Evolutionary conservation across 2,888 invertebrate species (phyloP), one percentile per base, ranked within the genome.

Genomic region (Platynereis dumerilii): DNA sequence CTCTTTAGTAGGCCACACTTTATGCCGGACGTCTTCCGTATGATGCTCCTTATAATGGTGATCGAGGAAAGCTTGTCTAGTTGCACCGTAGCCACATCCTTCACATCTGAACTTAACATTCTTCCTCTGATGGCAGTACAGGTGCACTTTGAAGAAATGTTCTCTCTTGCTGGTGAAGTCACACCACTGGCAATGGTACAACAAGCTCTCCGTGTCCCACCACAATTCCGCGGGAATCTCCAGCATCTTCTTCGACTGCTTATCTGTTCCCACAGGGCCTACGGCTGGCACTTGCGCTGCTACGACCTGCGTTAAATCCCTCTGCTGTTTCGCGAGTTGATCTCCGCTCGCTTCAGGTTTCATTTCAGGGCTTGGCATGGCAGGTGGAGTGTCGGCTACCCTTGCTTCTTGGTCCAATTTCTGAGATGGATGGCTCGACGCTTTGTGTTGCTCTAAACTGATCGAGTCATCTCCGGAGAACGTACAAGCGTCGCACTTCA

Each of bases 51-150:
- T 48, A n/a, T 20, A 20, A 22, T 48, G 48, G 20, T 48, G 48
- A 48, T 48, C 48, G 10, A 48, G n/a, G 48, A 48, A 48, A 22
- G 48, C 48, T n/a, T n/a, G 20, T n/a, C 48, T n/a, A 5, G 48
- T 48, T n/a, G 48, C 48, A 48, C 48, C 48, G n/a, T 48, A 48
- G 7, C 48, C 48, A n/a, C 48, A 48, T 5, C 48, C 20, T 20
- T 48, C n/a, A 48, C 48, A 48, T n/a, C 48, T n/a, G 48, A 48
- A 48, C 48, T 48, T 48, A 5, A 48, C 48, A n/a, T 22, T 48
- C 48, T 48, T 48, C 7, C 48, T 5, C 48, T 48, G 48, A n/a
- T 48, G 48, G 22, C 48, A 48, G 22, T 48, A 48, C 3, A 48
- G 48, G 48, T 48, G 48, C 3, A 48, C 48, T 48, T 48, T 48